Evolutionary conservation across 1,140 invertebrate genomes (phyloP).

Genomic region (Cepaea nemoralis): DNA sequence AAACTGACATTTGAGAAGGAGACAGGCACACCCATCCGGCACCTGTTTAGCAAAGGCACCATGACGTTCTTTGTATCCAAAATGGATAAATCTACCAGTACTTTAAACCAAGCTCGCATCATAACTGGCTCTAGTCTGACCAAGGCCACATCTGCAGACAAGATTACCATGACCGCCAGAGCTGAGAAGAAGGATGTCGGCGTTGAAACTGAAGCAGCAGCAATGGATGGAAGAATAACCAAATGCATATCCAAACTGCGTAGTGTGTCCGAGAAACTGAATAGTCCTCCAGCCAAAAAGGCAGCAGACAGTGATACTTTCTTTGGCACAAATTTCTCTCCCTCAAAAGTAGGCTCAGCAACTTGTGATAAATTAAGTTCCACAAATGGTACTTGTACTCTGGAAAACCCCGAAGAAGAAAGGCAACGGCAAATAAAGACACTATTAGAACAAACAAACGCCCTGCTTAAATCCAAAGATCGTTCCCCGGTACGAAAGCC

Average conservation of each 20-base stretch:
- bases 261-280: constrained; percentile 61
- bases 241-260: constrained; percentile 64
- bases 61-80: constrained; percentile 64
- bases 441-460: constrained; percentile 53
- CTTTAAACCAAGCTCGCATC: constrained; percentile 44
- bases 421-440: constrained; percentile 54
- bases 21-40: constrained; percentile 59
- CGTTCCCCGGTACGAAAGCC: constrained; percentile 52
- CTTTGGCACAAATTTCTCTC: constrained; percentile 17
- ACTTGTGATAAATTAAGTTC: not conserved
- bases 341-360: not conserved
- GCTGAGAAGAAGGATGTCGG: constrained; percentile 51
- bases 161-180: constrained; percentile 53
- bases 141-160: constrained; percentile 42
- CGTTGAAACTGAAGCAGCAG: constrained; percentile 52
- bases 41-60: constrained; percentile 61
- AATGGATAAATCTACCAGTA: constrained; percentile 64
- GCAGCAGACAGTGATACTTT: constrained; percentile 39
- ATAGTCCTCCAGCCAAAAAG: constrained; percentile 60
- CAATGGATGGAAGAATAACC: constrained; percentile 59
- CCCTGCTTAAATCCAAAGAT: constrained; percentile 52
- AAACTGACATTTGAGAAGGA: constrained; percentile 66
- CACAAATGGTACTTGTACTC: not conserved
- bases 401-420: constrained; percentile 43
- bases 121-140: constrained; percentile 13